Evolutionary conservation across 2,888 invertebrate species (phyloP).

Genomic region (Nomada lathburiana): DNA sequence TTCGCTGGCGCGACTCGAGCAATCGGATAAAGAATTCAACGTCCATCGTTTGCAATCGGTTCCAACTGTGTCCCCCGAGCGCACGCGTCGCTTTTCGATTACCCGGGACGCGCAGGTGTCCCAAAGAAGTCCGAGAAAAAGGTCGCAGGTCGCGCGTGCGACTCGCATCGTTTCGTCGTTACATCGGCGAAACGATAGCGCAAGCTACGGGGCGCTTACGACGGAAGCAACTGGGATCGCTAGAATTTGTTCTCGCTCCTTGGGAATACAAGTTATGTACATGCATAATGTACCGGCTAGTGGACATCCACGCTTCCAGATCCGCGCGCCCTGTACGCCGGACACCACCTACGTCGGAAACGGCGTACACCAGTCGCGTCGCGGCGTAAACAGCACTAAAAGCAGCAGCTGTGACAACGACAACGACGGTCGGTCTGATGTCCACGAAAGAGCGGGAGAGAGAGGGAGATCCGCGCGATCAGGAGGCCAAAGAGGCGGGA

Average conservation of each 20-base stretch:
- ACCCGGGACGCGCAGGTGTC: not conserved
- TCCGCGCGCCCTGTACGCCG: slow-evolving; percentile 55
- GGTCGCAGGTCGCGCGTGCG: not conserved
- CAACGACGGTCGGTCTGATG: slow-evolving; percentile 33
- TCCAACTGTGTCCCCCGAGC: no score
- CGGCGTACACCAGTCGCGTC: slow-evolving; percentile 46
- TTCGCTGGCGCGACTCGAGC: slow-evolving; percentile 28
- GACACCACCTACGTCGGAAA: slow-evolving; percentile 75
- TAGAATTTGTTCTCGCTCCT: slow-evolving; percentile 6
- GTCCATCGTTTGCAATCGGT: slow-evolving; percentile 28
- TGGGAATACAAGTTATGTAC: slow-evolving; percentile 55
- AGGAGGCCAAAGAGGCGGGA: slow-evolving; percentile 20
- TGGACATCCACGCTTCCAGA: slow-evolving; percentile 41
- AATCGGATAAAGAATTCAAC: slow-evolving; percentile 32
- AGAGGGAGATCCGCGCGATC: slow-evolving; percentile 15
- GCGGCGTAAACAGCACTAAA: slow-evolving; percentile 50
- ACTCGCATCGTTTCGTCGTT: not conserved
- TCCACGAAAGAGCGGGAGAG: slow-evolving; percentile 39
- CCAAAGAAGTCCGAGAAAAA: not conserved
- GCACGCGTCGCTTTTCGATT: not conserved
- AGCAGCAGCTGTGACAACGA: slow-evolving; percentile 43
- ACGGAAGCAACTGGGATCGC: slow-evolving; percentile 3
- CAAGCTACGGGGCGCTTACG: not conserved
- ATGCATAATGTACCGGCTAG: slow-evolving; percentile 61
- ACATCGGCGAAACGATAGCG: no score